Evolutionary conservation across 2,888 invertebrate genomes (phyloP), one percentile per base, ranked within the genome.

Genomic region (Plutella xylostella): DNA sequence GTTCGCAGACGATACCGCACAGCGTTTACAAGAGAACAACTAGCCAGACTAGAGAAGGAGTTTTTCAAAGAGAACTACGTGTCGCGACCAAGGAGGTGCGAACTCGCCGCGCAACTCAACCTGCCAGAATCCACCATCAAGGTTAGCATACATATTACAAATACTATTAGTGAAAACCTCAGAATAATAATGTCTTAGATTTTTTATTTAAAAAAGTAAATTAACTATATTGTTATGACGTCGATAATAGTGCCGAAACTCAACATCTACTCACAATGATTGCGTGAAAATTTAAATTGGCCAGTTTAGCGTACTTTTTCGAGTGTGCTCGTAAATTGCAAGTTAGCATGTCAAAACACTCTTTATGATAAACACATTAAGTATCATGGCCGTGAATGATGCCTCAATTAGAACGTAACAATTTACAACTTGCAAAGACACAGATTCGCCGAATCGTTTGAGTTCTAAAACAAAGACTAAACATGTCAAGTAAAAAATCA

Each of bases 61-160:
- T 99, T 98, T 69, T 90, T 90, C 76, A 92, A 94, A 60, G 99
- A 99, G 75, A 98, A 97, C 74, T 99, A 99, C 75, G 98, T 99
- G 0, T 97, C 97, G 1, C 84, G 98, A 45, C 98, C 98, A 0
- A 86, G 96, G 47, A 85, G 99, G 51, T 97, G 97, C 67, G 98
- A 99, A 72, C 80, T 99, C 31, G 98, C 99, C 0, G 90, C 94
- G 0, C 93, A 96, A 60, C 85, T 99, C 14, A 93, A 94, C 53
- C 85, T 99, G 9, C 97, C 98, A 0, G 99, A 99, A 72, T 94
- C 96, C 21, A 99, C 98, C 2, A 99, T 99, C 55, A 99, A 99
- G 92, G 98, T 98, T 78, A 60, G 63, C 51, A 48, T 43, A 4
- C 20, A n/a, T n/a, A n/a, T n/a, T n/a, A n/a, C 5, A 11, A 25